Conservation (phyloP, 2,888 invertebrate genomes). For the Tryphoninae sp. region DNA sequence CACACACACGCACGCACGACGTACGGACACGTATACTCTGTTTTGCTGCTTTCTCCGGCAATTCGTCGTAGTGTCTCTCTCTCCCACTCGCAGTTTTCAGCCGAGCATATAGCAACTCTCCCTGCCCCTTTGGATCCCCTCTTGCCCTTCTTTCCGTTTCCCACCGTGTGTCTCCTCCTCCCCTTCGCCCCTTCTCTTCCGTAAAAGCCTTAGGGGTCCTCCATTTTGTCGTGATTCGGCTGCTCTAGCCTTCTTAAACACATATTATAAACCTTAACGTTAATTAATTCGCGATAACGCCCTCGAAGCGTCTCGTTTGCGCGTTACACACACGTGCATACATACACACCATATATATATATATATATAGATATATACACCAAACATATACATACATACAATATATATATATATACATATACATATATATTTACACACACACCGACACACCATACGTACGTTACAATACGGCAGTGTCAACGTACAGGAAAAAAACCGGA, state of each 20-base stretch:
- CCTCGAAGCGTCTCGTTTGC: not conserved
- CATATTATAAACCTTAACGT: constrained; percentile 62
- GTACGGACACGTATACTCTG: constrained; percentile 55
- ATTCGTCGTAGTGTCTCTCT: constrained; percentile 65
- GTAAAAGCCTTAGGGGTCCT: constrained; percentile 66
- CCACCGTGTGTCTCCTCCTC: constrained; percentile 38
- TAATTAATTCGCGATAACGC: constrained; percentile 37
- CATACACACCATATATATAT: constrained; percentile 52
- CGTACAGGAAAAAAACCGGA: constrained; percentile 29
- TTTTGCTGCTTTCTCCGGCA: constrained; percentile 48
- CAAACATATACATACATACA: not conserved
- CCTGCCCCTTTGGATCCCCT: constrained; percentile 65
- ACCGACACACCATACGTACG: constrained; percentile 1
- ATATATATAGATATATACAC: not conserved
- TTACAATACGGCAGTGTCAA: not conserved
- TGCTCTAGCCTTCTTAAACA: constrained; percentile 76
- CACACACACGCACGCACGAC: constrained; percentile 59
- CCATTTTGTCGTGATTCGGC: constrained; percentile 79
- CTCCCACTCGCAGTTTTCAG: constrained; percentile 62
- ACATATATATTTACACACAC: constrained; percentile 7
- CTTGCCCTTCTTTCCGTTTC: constrained; percentile 64
- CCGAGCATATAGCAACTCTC: constrained; percentile 38
- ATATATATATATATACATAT: constrained; percentile 1
- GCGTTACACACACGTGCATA: constrained; percentile 32
- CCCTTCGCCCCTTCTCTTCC: constrained; percentile 59